A percentile compares a stretch with the other conserved stretches of the same genome.
phyloP scores from a whole-genome alignment of 2,113 vertebrate genomes.

The Boulengerochromis microlepis region DNA sequence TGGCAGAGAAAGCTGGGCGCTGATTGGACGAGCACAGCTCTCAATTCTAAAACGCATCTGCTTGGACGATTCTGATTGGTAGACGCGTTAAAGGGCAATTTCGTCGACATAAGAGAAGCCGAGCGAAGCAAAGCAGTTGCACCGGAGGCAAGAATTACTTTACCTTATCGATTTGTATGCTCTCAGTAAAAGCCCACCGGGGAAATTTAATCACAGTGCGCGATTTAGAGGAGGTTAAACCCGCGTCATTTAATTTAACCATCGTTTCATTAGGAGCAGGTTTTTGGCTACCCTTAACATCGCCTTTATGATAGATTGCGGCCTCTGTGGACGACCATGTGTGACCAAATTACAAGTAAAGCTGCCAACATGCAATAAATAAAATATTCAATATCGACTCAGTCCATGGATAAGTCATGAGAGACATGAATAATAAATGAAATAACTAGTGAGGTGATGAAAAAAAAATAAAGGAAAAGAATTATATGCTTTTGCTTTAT shows the following conservation, averaged over 20 bases:
- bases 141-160: constrained; percentile 40
- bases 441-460: not conserved
- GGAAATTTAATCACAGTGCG: constrained; percentile 32
- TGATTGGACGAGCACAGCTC: constrained; percentile 38
- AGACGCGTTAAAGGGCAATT: constrained; percentile 18
- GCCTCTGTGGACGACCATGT: not conserved
- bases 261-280: not conserved
- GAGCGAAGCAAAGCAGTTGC: not conserved
- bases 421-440: not conserved
- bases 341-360: not conserved
- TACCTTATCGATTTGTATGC: constrained; percentile 40
- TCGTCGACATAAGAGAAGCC: not conserved
- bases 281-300: not conserved
- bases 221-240: constrained; percentile 1
- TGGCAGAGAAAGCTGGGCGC: not conserved
- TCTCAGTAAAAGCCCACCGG: constrained; percentile 31
- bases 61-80: constrained; percentile 43
- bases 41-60: not conserved
- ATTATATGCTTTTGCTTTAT: not conserved
- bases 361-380: not conserved
- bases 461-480: not conserved
- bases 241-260: constrained; percentile 22
- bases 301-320: not conserved
- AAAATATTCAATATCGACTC: not conserved
- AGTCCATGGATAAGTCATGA: not conserved